Base-by-base conservation (phyloP, 2,113 vertebrate genomes). In the Petaurus breviceps region DNA sequence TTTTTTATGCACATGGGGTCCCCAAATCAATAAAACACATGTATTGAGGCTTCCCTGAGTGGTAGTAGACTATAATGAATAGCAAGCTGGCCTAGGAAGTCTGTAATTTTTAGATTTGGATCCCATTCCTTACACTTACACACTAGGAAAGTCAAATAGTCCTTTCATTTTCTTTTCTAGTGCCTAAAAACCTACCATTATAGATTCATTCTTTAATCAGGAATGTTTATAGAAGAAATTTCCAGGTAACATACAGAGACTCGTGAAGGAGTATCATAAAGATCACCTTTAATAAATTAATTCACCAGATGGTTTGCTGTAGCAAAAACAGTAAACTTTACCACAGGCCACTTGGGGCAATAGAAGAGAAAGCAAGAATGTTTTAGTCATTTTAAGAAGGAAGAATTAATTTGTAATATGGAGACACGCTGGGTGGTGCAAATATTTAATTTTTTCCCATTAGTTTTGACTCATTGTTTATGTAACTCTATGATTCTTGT, bases 391-490 rank as follows among this genome's bases (percentile, higher is more conserved):
- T 19, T 43, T 84, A 43, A 84, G 68, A 84, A 84, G 68, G 19
- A 43, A 84, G n/a, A n/a, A 1, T 43, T n/a, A 43, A 84, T 84
- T 84, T 84, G 19, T 84, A 84, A 84, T 84, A 84, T 37, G 68
- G 19, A 84, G 68, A 84, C n/a, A 84, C n/a, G 28, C n/a, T 84
- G n/a, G n/a, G 24, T 94, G 46, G 96, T 93, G 89, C 54, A 51
- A 93, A 91, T 24, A 89, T 94, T 94, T 93, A 94, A 77, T 89
- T 93, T 51, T n/a, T 94, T 93, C 68, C 57, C 57, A 93, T 68
- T 94, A 77, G 19, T 77, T 95, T 94, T 22, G 92, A 90, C 93
- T 93, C 51, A 96, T 53, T 90, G 89, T 0, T 14, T 91, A n/a
- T 89, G 1, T 19, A 93, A 94, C 92, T 43, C 95, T 95, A 84